Base-by-base conservation (phyloP, 53 echinoderm and acorn worm genomes). In the Holothuria leucospilota region DNA sequence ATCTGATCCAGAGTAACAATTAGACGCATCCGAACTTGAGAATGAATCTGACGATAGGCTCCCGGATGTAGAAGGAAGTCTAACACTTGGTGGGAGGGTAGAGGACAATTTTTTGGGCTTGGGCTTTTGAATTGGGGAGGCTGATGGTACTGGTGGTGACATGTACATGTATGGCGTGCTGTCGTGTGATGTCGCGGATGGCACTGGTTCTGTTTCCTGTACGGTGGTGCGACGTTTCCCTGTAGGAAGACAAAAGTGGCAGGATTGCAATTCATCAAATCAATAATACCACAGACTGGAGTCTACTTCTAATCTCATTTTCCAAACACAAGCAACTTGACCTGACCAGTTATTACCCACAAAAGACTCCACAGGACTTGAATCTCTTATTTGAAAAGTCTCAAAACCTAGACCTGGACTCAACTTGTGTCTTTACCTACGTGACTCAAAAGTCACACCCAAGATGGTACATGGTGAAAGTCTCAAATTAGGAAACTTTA, bases 161-260 rank as follows among this genome's bases (percentile, higher is more conserved):
- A 83, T 83, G 68, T 26, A 83, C 84, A 83, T 83, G 49, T 83
- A 83, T 6, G 84, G 84, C 8, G 84, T 83, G 23, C 49, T 83
- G 26, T 83, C 84, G 0, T 41, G 65, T 34, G 84, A 25, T 23
- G 84, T 34, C 62, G n/a, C 81, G 23, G n/a, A 61, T 27, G 80
- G 59, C 30, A 61, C 34, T 38, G 80, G 80, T 34, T 80, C 53
- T 6, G 80, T n/a, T 16, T 0, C 18, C 38, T 61, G 62, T 15
- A 58, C 56, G 18, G 60, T 21, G 80, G 60, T 80, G 16, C 61
- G 80, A 34, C 59, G 80, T 80, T 80, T 80, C 21, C 59, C 80
- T 80, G 80, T 20, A 42, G 46, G 1, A 46, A 67, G 49, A n/a
- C 0, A 41, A 27, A 34, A 46, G 11, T 46, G 46, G 0, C 8